Evolutionary conservation across 2,113 vertebrate species (phyloP).

Genomic region (Albula goreensis): DNA sequence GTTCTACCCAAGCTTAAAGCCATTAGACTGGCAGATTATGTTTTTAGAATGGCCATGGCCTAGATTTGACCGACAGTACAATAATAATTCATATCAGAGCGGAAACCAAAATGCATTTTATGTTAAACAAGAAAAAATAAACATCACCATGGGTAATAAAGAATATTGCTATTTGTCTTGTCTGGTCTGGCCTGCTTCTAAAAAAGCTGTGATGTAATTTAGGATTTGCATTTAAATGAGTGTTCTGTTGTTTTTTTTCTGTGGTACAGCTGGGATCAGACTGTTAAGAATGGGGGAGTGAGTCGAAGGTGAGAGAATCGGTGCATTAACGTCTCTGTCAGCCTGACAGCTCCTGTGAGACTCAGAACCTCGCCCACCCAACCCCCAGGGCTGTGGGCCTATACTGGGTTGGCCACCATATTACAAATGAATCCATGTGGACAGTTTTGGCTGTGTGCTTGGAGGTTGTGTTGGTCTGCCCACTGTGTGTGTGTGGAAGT

Average conservation of each 20-base stretch:
- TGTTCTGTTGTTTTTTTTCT: constrained; percentile 37
- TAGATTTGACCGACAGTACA: constrained; percentile 61
- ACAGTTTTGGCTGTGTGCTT: no score
- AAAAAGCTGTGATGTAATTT: constrained; percentile 38
- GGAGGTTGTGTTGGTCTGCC: no score
- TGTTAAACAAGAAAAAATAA: constrained; percentile 40
- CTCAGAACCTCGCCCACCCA: not conserved
- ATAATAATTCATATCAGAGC: constrained; percentile 9
- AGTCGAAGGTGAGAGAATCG: not conserved
- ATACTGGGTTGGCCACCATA: no score
- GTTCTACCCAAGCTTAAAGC: constrained; percentile 58
- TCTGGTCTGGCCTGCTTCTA: constrained; percentile 21
- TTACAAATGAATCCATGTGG: no score
- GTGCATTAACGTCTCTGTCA: not conserved
- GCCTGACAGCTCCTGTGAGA: not conserved
- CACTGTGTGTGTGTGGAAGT: no score
- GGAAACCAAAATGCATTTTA: not conserved
- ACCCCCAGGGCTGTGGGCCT: no score
- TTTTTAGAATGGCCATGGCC: constrained; percentile 56
- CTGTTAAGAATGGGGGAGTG: not conserved
- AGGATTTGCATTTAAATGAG: constrained; percentile 60
- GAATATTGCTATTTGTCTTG: constrained; percentile 35
- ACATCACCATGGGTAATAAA: constrained; percentile 39
- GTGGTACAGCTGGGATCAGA: constrained; percentile 36
- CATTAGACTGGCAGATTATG: constrained; percentile 64